Evolutionary conservation across 2,113 vertebrate species (phyloP).

Genomic region (Natator depressus): DNA sequence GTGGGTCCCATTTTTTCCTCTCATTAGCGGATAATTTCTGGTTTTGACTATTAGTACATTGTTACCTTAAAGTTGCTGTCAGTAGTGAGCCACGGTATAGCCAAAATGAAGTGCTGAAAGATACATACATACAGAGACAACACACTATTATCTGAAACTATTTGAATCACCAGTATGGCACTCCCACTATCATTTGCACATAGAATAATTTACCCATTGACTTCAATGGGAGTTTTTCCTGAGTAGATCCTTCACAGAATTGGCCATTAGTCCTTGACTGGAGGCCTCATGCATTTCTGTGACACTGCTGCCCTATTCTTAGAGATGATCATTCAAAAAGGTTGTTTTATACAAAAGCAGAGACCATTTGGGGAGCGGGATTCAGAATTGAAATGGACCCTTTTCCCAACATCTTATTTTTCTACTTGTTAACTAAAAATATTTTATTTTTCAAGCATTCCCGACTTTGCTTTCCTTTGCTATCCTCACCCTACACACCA

Average conservation of each 20-base stretch:
- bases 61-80: background rate
- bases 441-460: slow-evolving; percentile 83
- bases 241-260: background rate
- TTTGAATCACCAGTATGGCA: background rate
- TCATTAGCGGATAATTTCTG: slow-evolving; percentile 4
- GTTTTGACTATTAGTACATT: background rate
- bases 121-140: too few species aligned
- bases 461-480: slow-evolving; percentile 80
- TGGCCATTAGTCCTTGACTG: background rate
- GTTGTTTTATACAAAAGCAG: slow-evolving; percentile 32
- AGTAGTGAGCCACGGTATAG: background rate
- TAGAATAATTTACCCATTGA: background rate
- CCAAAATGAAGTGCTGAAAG: background rate
- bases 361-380: slow-evolving; percentile 19
- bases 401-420: slow-evolving; percentile 59
- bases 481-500: slow-evolving; percentile 80
- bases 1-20: background rate
- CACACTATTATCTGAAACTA: background rate
- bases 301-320: background rate
- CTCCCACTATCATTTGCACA: background rate
- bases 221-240: background rate
- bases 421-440: slow-evolving; percentile 76
- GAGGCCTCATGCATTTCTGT: background rate
- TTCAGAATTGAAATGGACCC: slow-evolving; percentile 65
- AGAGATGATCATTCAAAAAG: background rate